phyloP scores from a whole-genome alignment of 2,113 vertebrate species.

The Stictonetta naevosa region DNA sequence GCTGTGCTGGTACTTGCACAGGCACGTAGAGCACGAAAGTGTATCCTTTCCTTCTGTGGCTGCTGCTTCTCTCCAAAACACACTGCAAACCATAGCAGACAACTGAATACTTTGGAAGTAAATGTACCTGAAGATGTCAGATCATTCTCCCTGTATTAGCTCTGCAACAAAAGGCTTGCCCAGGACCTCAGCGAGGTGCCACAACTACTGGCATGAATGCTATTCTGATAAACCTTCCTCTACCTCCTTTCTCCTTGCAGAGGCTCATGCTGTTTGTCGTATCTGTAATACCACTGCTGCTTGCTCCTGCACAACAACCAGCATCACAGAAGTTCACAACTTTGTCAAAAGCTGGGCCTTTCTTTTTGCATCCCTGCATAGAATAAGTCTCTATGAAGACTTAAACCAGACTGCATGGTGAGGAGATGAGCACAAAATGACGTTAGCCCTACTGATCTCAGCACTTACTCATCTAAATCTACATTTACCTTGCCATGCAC shows the following conservation, averaged over 20 bases:
- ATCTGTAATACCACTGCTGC: neutral
- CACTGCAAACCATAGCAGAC: neutral
- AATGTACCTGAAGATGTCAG: neutral
- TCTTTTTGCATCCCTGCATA: neutral
- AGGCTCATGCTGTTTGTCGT: neutral
- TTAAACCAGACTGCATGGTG: neutral
- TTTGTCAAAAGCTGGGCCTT: neutral
- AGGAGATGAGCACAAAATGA: neutral
- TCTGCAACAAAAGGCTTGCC: neutral
- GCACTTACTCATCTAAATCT: neutral
- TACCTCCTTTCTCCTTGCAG: neutral
- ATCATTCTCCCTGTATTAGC: neutral
- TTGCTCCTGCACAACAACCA: neutral
- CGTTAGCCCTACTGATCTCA: neutral
- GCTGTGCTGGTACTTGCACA: neutral
- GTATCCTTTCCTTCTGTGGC: neutral
- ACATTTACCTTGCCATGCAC: neutral
- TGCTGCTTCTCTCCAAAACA: neutral
- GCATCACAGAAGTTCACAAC: neutral
- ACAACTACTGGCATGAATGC: neutral
- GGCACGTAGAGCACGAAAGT: accelerated
- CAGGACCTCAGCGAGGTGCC: neutral
- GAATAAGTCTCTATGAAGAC: neutral
- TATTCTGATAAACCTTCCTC: neutral
- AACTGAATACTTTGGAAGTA: neutral